These are phyloP conservation scores for Argopecten irradians DNA, from an alignment of 1,140 invertebrate genomes.

Conservation along the genomic window DNA sequence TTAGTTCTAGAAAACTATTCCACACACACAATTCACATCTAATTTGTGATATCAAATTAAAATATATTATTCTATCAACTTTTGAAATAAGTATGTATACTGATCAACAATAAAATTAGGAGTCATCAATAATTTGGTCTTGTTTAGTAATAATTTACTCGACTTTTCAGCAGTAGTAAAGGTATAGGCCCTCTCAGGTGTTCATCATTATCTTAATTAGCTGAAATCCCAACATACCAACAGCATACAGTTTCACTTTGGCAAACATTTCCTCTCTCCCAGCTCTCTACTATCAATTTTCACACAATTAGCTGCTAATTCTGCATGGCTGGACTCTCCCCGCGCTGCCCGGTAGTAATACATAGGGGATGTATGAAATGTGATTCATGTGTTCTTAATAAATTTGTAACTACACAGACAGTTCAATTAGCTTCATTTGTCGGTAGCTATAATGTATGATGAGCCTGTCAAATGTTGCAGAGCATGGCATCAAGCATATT, in stretches of 20 bases:
- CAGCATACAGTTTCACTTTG: slow-evolving; percentile 9
- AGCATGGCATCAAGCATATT: neutral
- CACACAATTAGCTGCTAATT: slow-evolving; percentile 6
- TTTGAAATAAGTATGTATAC: no score
- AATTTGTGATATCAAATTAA: no score
- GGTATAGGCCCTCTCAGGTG: neutral
- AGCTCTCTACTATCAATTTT: neutral
- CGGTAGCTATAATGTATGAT: neutral
- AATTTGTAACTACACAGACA: slow-evolving; percentile 2
- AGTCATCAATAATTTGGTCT: no score
- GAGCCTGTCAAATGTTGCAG: neutral
- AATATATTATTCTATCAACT: no score
- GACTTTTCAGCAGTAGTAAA: neutral
- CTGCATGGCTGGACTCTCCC: neutral
- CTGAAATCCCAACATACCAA: slow-evolving; percentile 16
- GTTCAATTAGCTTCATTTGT: neutral
- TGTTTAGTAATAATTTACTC: no score
- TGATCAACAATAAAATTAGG: no score
- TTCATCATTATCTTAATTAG: neutral
- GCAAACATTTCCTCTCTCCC: neutral
- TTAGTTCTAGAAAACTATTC: no score
- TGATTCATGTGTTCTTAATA: slow-evolving; percentile 5
- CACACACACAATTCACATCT: no score
- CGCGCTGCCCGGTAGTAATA: neutral
- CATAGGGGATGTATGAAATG: neutral